A percentile compares a stretch with the other conserved stretches of the same genome.
Conservation (phyloP, 2,113 vertebrate genomes). For the Psophia crepitans region DNA sequence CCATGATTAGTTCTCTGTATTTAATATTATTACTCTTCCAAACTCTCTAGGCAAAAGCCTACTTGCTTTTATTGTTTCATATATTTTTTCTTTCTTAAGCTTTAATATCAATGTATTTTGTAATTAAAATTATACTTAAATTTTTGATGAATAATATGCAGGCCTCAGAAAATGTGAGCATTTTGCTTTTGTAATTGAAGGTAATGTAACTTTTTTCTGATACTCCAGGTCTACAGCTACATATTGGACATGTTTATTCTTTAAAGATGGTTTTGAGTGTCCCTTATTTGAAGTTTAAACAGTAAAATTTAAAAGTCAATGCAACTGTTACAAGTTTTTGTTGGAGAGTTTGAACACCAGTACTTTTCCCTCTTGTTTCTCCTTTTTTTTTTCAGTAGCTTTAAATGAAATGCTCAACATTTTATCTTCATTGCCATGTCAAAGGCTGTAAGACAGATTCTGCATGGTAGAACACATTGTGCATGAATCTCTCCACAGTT, state of each 20-base stretch:
- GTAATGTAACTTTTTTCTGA: neutral
- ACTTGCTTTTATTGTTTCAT: neutral
- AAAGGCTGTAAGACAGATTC: neutral
- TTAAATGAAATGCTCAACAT: neutral
- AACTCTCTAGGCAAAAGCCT: neutral
- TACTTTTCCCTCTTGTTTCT: neutral
- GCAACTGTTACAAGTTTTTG: neutral
- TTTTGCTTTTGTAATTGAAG: neutral
- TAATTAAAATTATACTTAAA: neutral
- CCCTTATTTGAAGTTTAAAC: neutral
- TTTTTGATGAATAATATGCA: neutral
- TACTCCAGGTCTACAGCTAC: neutral
- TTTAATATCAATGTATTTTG: neutral
- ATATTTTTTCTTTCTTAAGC: neutral
- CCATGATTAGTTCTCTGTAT: neutral
- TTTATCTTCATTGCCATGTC: neutral
- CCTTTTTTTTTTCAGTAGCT: neutral
- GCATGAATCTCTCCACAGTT: neutral
- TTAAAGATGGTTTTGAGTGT: neutral
- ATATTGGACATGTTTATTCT: neutral
- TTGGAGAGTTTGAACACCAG: neutral
- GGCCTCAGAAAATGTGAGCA: neutral
- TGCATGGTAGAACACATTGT: neutral
- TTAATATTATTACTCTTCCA: neutral
- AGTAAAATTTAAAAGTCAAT: neutral